Evolutionary conservation across 2,888 invertebrate genomes (phyloP).

Genomic region (Ctena decussata): DNA sequence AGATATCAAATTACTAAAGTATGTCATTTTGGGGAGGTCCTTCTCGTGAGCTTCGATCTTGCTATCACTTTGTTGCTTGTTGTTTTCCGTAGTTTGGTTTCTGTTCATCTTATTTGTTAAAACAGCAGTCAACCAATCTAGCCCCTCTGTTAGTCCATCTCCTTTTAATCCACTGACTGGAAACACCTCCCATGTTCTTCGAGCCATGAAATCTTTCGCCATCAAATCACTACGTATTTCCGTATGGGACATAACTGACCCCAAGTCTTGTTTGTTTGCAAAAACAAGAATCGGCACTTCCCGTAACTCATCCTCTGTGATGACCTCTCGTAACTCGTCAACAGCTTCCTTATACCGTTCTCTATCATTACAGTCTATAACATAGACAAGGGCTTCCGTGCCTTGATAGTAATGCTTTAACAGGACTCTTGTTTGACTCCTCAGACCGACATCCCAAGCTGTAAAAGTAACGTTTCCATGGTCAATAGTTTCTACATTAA

Average conservation of each 20-base stretch:
- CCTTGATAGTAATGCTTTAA: conserved; percentile 62
- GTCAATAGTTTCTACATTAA: conserved; percentile 66
- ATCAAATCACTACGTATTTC: conserved; percentile 60
- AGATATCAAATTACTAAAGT: no score
- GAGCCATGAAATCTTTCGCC: not conserved
- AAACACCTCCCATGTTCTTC: conserved; percentile 45
- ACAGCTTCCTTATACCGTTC: conserved; percentile 58
- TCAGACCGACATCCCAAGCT: conserved; percentile 70
- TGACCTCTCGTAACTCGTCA: conserved; percentile 43
- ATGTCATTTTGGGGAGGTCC: not conserved
- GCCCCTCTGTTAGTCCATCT: conserved; percentile 55
- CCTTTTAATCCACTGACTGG: conserved; percentile 46
- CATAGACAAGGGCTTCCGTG: conserved; percentile 66
- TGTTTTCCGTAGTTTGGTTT: not conserved
- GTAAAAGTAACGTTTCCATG: conserved; percentile 48
- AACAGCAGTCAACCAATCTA: conserved; percentile 57
- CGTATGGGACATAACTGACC: conserved; percentile 44
- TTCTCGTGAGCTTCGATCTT: not conserved
- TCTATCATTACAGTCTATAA: conserved; percentile 71
- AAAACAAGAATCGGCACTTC: conserved; percentile 57
- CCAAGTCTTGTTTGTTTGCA: conserved; percentile 74
- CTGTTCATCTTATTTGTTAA: not conserved
- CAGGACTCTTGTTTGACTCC: conserved; percentile 63
- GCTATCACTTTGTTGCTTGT: not conserved
- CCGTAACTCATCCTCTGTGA: conserved; percentile 53